Conservation (phyloP, 2,113 vertebrate species). For the Odobenus rosmarus region DNA sequence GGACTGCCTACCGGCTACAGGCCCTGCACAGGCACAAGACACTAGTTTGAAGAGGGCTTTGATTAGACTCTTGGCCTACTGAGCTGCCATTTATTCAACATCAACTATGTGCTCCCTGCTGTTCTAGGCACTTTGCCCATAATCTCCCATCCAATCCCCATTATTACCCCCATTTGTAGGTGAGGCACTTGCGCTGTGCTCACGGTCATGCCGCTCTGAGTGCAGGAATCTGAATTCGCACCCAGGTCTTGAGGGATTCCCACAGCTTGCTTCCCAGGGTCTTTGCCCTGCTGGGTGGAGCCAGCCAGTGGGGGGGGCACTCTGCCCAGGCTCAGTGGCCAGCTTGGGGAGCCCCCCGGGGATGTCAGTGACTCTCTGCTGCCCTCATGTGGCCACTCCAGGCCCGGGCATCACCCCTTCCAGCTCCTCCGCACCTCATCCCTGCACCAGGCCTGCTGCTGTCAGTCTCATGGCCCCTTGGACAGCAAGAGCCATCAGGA, state of each 20-base stretch:
- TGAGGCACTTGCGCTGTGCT: neutral
- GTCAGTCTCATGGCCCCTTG: neutral
- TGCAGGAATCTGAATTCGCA: neutral
- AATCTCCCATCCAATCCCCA: neutral
- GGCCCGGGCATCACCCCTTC: neutral
- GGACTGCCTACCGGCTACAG: neutral
- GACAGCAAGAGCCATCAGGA: neutral
- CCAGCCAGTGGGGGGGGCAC: neutral
- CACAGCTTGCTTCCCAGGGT: neutral
- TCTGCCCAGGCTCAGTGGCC: neutral
- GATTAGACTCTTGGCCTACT: neutral
- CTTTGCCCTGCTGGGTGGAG: neutral
- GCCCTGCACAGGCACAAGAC: neutral
- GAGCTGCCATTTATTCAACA: neutral
- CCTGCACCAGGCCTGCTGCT: neutral
- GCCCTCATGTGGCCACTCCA: slow-evolving; percentile 61
- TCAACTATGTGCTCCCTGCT: neutral
- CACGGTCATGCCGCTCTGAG: neutral
- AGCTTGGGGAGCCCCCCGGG: neutral
- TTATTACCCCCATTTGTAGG: neutral
- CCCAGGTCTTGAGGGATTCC: neutral
- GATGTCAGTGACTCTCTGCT: slow-evolving; percentile 24
- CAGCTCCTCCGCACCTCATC: neutral
- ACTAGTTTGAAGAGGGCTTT: neutral
- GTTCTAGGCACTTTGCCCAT: neutral